Base-by-base conservation (phyloP, 2,888 invertebrate species). In the Cryptocheilus praepositus region DNA sequence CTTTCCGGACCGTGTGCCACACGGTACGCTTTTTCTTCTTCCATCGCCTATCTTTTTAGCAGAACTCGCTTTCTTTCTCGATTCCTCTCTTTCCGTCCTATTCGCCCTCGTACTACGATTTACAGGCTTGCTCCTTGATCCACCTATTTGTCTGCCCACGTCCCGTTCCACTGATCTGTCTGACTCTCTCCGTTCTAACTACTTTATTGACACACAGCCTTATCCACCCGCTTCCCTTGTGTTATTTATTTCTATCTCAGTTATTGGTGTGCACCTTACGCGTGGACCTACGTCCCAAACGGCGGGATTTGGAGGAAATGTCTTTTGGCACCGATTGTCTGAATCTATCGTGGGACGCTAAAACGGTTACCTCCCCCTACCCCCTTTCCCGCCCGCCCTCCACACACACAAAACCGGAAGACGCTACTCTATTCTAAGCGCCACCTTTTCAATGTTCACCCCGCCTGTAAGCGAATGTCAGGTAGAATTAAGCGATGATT, bases 401-500 rank as follows among this genome's bases (percentile, higher is more conserved):
- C 25, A n/a, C n/a, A n/a, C n/a, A n/a, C 25, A 5, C 3, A 25
- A 25, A 25, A 25, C 5, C 25, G 25, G 2, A 25, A 25, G 25
- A 25, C 25, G 25, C 25, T 3, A 25, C 11, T 16, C 16, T 2
- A 36, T 11, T 7, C 36, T 36, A 1, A 2, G 3, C 36, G 11
- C 4, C 36, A 18, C 16, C 49, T 49, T 13, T 49, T 16, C 25
- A 5, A 25, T 5, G 25, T 25, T 25, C 25, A 2, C 3, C 5
- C 5, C 25, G 25, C 49, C 49, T 16, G 55, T 55, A 44, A 61
- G 25, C 52, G 64, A 67, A 49, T 46, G 65, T 44, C 53, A 43
- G 57, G 55, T 61, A 25, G 56, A 64, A 70, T 72, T 67, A 70
- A 64, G 54, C 46, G 67, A 68, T 62, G 65, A 60, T 64, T 61